Conservation (phyloP, 2,888 invertebrate species). For the Drosophila lacicola region DNA sequence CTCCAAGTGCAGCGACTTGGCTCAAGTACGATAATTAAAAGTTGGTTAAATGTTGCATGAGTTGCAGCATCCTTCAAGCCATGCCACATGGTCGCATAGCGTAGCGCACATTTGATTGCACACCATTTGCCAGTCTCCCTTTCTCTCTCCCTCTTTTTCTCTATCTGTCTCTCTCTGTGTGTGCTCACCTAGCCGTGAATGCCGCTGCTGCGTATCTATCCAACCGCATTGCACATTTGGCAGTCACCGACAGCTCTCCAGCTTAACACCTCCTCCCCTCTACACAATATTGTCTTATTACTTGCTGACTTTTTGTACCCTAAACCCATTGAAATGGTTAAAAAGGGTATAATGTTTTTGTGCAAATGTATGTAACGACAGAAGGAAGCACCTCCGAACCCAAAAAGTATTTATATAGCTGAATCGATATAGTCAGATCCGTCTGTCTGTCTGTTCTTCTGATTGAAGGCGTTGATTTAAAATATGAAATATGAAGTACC, state of each 20-base stretch:
- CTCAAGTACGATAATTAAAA: constrained; percentile 79
- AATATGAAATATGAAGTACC: too few species aligned
- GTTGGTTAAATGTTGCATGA: constrained; percentile 79
- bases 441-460: too few species aligned
- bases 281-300: constrained; percentile 22
- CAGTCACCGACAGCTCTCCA: constrained; percentile 24
- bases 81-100: constrained; percentile 33
- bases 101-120: constrained; percentile 72
- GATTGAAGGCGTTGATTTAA: too few species aligned
- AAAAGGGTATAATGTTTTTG: too few species aligned
- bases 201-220: constrained; percentile 28
- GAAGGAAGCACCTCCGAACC: too few species aligned
- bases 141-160: constrained; percentile 2
- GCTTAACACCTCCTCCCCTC: background rate
- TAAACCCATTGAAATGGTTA: too few species aligned
- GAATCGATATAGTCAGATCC: too few species aligned
- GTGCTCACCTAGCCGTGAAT: constrained; percentile 37
- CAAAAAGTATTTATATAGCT: too few species aligned
- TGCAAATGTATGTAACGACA: too few species aligned
- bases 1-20: constrained; percentile 40
- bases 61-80: constrained; percentile 73
- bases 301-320: constrained; percentile 27
- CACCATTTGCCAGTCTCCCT: constrained; percentile 65
- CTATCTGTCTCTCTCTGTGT: constrained; percentile 5
- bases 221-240: constrained; percentile 44